A percentile compares a stretch with the other conserved stretches of the same genome.
Conservation (phyloP, 2,113 vertebrate genomes). For the Empidonax alnorum region DNA sequence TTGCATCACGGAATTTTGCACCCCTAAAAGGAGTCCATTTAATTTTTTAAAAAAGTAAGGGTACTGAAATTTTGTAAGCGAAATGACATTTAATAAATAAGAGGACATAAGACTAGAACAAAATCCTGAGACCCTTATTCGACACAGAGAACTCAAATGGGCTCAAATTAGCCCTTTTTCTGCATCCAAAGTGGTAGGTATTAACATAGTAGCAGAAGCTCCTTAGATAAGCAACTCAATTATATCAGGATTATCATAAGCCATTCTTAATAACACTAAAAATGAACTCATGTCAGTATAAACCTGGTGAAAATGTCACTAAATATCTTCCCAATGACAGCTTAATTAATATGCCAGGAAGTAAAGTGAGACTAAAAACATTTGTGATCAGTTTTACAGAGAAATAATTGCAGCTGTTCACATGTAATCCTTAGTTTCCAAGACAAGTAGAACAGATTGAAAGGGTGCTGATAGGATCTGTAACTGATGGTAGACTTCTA, state of each 20-base stretch:
- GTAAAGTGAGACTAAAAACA: slow-evolving; percentile 2
- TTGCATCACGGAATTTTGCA: neutral
- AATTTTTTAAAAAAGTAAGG: neutral
- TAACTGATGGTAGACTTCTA: neutral
- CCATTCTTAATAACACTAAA: slow-evolving; percentile 32
- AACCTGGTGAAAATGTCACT: slow-evolving; percentile 34
- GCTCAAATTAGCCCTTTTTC: neutral
- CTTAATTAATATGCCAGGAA: slow-evolving; percentile 56
- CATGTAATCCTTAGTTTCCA: neutral
- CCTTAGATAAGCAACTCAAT: slow-evolving; percentile 38
- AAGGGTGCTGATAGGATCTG: neutral
- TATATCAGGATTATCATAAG: slow-evolving; percentile 29
- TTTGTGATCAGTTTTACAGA: neutral
- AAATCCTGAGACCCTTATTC: neutral
- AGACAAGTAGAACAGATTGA: neutral
- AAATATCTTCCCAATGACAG: slow-evolving; percentile 24
- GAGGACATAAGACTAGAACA: neutral
- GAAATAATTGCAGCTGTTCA: slow-evolving; percentile 50
- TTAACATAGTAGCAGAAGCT: neutral
- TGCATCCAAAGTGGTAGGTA: neutral
- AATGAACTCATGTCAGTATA: neutral
- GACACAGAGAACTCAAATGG: neutral
- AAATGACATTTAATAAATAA: neutral
- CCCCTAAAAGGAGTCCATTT: neutral
- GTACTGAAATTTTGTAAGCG: neutral